Conservation (phyloP, 1,140 invertebrate species). For the Helicoverpa armigera region DNA sequence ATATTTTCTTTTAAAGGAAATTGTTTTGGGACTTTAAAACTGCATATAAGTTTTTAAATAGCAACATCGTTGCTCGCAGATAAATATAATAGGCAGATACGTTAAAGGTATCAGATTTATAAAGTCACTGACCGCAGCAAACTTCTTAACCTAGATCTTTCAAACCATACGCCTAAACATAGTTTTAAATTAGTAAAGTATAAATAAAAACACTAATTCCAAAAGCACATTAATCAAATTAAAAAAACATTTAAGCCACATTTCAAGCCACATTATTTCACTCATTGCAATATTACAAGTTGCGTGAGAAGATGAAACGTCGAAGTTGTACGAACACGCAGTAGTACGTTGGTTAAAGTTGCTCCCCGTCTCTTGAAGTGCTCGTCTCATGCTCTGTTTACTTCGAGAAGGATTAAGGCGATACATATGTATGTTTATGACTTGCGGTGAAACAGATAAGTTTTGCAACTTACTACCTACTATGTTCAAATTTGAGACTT, state of each 20-base stretch:
- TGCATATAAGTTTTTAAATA: too few species aligned
- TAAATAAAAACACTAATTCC: too few species aligned
- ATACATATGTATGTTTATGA: not conserved
- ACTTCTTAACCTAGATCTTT: too few species aligned
- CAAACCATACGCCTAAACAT: too few species aligned
- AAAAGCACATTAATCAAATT: not conserved
- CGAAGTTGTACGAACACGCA: constrained; percentile 12
- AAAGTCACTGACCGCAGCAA: too few species aligned
- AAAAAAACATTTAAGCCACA: not conserved
- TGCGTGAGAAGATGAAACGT: constrained; percentile 25
- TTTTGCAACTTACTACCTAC: constrained; percentile 8
- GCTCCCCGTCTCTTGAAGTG: constrained; percentile 2
- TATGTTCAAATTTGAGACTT: not conserved
- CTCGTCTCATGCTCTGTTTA: constrained; percentile 13
- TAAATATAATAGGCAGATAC: too few species aligned
- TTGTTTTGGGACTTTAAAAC: too few species aligned
- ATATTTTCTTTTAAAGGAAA: not conserved
- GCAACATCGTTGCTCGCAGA: too few species aligned
- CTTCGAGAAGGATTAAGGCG: not conserved
- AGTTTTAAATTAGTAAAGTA: too few species aligned
- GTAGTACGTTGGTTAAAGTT: constrained; percentile 27
- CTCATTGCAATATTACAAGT: not conserved
- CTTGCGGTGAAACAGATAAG: constrained; percentile 27
- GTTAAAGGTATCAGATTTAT: too few species aligned
- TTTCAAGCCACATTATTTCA: not conserved